These are phyloP conservation scores for Sebastes reedi DNA, from an alignment of 2,797 vertebrate genomes.

Conservation along the genomic window DNA sequence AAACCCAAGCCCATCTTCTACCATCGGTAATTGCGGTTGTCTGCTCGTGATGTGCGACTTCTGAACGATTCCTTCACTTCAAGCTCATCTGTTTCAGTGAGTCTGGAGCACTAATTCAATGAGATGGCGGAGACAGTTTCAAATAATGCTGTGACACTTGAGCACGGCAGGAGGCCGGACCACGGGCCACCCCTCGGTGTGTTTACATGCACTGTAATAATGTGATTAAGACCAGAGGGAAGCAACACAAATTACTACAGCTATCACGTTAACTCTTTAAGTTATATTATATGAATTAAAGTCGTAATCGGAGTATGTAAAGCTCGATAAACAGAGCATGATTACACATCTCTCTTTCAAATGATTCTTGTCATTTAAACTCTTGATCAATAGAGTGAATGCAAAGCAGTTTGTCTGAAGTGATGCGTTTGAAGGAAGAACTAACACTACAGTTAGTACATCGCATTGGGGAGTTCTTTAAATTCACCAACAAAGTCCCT, in stretches of 20 bases:
- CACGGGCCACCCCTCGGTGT: slow-evolving; percentile 35
- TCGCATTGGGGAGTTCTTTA: neutral
- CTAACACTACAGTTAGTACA: neutral
- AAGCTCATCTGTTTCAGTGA: slow-evolving; percentile 36
- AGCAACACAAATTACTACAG: slow-evolving; percentile 20
- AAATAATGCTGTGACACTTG: slow-evolving; percentile 56
- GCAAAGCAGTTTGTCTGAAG: neutral
- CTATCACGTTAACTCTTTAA: slow-evolving; percentile 28
- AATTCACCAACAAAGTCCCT: neutral
- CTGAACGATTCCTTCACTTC: slow-evolving; percentile 37
- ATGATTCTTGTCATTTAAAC: neutral
- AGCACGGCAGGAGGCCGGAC: slow-evolving; percentile 41
- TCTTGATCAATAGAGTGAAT: neutral
- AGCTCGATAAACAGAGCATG: slow-evolving; percentile 18
- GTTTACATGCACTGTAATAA: slow-evolving; percentile 45
- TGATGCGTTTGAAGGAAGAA: neutral
- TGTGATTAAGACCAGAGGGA: slow-evolving; percentile 45
- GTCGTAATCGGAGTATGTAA: neutral
- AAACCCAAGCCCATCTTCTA: slow-evolving; percentile 42
- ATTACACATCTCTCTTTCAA: slow-evolving; percentile 2
- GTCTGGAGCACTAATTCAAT: slow-evolving; percentile 28
- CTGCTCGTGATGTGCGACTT: slow-evolving; percentile 44
- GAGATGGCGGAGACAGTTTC: slow-evolving; percentile 44
- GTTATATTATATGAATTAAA: slow-evolving; percentile 10
- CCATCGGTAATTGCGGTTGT: slow-evolving; percentile 53